Conservation (phyloP, 2,113 vertebrate species). For the Butorides virescens region DNA sequence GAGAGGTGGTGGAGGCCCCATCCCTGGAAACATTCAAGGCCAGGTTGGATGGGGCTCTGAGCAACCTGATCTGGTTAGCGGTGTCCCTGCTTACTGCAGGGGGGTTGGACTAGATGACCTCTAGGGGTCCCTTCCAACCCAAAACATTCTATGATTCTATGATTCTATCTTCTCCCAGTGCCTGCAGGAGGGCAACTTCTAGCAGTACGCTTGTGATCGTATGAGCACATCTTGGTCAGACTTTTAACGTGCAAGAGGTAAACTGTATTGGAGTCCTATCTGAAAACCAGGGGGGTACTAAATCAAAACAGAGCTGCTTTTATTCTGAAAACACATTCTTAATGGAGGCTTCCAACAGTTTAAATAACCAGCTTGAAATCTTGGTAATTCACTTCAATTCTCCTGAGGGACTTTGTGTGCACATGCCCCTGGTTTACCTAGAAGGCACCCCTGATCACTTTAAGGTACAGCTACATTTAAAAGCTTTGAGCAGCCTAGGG, state of each 20-base stretch:
- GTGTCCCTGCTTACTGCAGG: too few relatives aligned
- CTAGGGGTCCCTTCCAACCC: too few relatives aligned
- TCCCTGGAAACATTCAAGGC: too few relatives aligned
- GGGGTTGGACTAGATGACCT: too few relatives aligned
- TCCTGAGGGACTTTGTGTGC: background rate
- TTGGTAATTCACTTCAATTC: background rate
- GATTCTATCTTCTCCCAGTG: background rate
- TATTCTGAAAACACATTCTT: background rate
- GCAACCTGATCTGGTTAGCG: too few relatives aligned
- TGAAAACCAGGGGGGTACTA: background rate
- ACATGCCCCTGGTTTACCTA: background rate
- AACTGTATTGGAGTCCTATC: background rate
- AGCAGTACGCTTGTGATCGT: fast-evolving
- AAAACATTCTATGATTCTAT: too few relatives aligned
- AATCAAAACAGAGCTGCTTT: background rate
- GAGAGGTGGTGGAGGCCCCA: too few relatives aligned
- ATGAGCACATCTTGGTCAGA: background rate
- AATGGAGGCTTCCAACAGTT: background rate
- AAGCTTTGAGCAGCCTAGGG: background rate
- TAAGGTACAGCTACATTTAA: background rate
- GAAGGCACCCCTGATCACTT: background rate
- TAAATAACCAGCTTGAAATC: background rate
- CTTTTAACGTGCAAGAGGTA: background rate
- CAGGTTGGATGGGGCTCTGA: too few relatives aligned
- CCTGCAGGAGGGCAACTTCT: background rate